Conservation (phyloP, 2,113 vertebrate species). For the Cebidichthys violaceus region DNA sequence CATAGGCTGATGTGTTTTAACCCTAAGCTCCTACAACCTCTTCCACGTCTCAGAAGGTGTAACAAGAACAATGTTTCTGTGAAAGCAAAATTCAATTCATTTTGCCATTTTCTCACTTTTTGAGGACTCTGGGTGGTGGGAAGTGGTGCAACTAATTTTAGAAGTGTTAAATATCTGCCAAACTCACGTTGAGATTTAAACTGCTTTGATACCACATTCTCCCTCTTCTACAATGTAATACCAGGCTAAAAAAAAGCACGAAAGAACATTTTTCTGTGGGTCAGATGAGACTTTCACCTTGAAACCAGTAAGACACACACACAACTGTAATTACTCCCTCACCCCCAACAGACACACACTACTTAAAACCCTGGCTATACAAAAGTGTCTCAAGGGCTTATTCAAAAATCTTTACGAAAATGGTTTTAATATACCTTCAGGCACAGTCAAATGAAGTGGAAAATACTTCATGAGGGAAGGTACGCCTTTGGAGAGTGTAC, state of each 20-base stretch:
- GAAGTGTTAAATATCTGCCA: conserved; percentile 11
- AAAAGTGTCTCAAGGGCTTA: conserved; percentile 28
- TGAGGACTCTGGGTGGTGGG: background rate
- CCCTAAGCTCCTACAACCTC: conserved; percentile 9
- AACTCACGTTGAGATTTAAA: background rate
- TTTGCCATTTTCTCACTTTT: conserved; percentile 25
- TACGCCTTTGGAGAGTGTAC: conserved; percentile 2
- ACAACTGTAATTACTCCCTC: conserved; percentile 41
- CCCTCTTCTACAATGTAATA: background rate
- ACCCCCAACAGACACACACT: conserved; percentile 14
- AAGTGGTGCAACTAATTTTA: conserved; percentile 33
- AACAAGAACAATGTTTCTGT: conserved; percentile 4
- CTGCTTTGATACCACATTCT: conserved; percentile 11
- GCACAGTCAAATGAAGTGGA: conserved; percentile 44
- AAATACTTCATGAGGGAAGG: conserved; percentile 25
- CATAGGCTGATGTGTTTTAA: conserved; percentile 45
- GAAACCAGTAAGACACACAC: conserved; percentile 31
- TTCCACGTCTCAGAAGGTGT: background rate
- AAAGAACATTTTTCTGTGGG: conserved; percentile 25
- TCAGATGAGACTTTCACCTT: conserved; percentile 45
- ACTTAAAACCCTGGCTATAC: conserved; percentile 23
- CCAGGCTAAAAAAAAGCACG: background rate
- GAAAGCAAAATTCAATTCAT: background rate
- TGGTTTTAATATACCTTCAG: conserved; percentile 49
- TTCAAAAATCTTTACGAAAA: conserved; percentile 43